Conservation (phyloP, 2,797 vertebrate genomes). For the Intellagama lesueurii region DNA sequence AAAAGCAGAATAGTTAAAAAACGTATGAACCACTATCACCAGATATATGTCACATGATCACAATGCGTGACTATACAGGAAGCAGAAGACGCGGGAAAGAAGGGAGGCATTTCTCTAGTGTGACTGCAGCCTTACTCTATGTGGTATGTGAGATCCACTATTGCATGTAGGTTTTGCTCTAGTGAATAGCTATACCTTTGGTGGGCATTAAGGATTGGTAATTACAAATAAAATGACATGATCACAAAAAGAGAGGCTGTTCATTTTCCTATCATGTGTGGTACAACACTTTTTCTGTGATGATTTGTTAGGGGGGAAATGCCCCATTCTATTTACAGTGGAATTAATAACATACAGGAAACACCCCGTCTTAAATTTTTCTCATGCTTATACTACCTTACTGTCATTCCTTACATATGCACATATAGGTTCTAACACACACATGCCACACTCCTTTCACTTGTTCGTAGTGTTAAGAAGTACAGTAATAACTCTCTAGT, state of each 20-base stretch:
- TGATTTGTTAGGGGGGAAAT: not conserved
- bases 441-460: slow-evolving; percentile 27
- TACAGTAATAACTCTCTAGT: slow-evolving; percentile 67
- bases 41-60: no score
- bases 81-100: no score
- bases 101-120: no score
- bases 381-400: not conserved
- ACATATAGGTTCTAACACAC: accelerated
- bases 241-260: not conserved
- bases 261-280: not conserved
- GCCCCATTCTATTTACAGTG: not conserved
- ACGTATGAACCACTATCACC: no score
- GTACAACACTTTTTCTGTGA: not conserved
- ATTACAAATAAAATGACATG: slow-evolving; percentile 11
- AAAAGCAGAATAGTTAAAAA: no score
- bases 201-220: not conserved
- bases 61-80: no score
- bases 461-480: slow-evolving; percentile 71
- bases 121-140: no score
- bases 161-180: not conserved
- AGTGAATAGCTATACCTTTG: not conserved
- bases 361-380: not conserved
- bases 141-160: not conserved
- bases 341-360: not conserved
- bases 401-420: not conserved